A percentile compares a stretch with the other conserved stretches of the same genome.
phyloP scores from a whole-genome alignment of 2,797 vertebrate species.

The Alectoris magna region DNA sequence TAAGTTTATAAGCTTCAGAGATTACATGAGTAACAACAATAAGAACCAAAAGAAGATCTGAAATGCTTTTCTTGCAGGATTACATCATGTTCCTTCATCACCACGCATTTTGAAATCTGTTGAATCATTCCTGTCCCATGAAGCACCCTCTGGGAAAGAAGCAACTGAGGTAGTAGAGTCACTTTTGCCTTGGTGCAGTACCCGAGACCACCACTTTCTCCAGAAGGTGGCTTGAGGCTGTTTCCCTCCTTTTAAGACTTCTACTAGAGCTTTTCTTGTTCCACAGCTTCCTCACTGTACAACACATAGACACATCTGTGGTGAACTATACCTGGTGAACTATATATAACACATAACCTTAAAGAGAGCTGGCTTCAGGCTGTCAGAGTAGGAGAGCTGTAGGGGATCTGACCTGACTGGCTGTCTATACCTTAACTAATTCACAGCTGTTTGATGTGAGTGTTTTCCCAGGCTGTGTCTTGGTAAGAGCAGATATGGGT shows the following conservation, averaged over 20 bases:
- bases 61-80: background rate
- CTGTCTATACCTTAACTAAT: background rate
- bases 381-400: background rate
- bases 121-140: background rate
- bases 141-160: background rate
- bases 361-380: background rate
- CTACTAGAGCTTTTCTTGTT: background rate
- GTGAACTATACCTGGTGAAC: background rate
- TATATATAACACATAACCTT: slow-evolving; percentile 5
- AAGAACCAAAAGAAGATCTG: background rate
- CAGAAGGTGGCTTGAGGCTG: background rate
- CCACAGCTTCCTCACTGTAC: background rate
- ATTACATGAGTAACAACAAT: background rate
- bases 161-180: background rate
- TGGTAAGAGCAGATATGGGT: background rate
- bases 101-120: slow-evolving; percentile 24
- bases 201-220: background rate
- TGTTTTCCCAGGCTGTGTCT: background rate
- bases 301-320: background rate
- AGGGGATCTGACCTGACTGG: background rate
- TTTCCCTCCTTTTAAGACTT: background rate
- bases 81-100: background rate
- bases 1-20: background rate
- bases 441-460: slow-evolving; percentile 7
- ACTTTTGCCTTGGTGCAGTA: background rate